A percentile compares a stretch with the other conserved stretches of the same genome.
These are phyloP conservation scores for Columba livia DNA, from an alignment of 2,113 vertebrate species.

Conservation along the genomic window DNA sequence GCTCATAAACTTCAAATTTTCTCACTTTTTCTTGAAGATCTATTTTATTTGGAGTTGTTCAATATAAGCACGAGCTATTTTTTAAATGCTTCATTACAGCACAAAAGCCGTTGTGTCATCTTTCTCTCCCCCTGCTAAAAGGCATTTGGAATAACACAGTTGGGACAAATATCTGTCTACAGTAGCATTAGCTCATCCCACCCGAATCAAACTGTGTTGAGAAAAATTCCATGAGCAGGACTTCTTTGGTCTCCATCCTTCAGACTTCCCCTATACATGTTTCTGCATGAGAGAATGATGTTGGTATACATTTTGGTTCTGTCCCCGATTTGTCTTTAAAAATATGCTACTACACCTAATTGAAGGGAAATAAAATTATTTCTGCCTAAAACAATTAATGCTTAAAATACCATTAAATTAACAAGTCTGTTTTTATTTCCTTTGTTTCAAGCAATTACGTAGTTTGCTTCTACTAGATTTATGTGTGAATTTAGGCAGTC, in stretches of 20 bases:
- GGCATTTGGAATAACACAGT: not conserved
- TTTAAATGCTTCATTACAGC: not conserved
- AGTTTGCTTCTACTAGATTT: not conserved
- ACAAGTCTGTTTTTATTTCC: conserved; percentile 29
- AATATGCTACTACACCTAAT: not conserved
- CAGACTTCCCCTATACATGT: not conserved
- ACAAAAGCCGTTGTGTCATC: not conserved
- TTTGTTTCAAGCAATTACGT: conserved; percentile 20
- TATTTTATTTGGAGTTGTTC: not conserved
- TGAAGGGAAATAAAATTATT: conserved; percentile 30
- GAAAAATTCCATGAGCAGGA: not conserved
- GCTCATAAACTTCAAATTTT: not conserved
- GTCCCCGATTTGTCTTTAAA: not conserved
- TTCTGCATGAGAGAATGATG: not conserved
- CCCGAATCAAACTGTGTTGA: not conserved
- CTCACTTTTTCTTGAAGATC: not conserved
- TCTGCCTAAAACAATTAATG: conserved; percentile 32
- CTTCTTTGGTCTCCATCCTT: not conserved
- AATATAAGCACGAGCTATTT: not conserved
- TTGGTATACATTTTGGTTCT: not conserved
- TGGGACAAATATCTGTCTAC: not conserved
- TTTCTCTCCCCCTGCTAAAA: not conserved
- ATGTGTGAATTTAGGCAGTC: not conserved
- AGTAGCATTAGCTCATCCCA: not conserved
- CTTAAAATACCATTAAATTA: conserved; percentile 18